These are phyloP conservation scores for Sebastes cheni DNA, from an alignment of 2,797 vertebrate genomes.

Conservation along the genomic window DNA sequence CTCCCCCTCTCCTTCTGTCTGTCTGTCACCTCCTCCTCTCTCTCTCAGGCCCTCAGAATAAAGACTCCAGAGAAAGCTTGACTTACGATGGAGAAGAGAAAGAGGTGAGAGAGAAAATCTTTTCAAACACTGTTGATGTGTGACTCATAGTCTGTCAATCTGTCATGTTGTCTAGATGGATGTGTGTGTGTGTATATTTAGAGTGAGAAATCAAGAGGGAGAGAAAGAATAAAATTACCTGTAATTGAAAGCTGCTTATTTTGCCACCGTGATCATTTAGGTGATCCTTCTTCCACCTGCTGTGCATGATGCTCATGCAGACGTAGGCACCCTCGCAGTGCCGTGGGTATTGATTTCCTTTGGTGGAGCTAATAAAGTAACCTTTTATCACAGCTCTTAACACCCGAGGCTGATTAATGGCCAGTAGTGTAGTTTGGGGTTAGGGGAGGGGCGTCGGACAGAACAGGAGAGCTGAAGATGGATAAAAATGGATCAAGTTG, in stretches of 20 bases:
- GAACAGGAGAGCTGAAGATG: constrained; percentile 29
- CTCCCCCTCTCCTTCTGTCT: constrained; percentile 68
- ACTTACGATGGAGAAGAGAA: constrained; percentile 95
- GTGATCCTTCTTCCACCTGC: constrained; percentile 31
- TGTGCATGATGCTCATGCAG: constrained; percentile 52
- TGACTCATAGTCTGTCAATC: constrained; percentile 52
- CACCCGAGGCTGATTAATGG: constrained; percentile 72
- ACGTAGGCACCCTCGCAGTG: constrained; percentile 44
- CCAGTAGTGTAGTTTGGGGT: constrained; percentile 41
- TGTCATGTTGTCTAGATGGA: constrained; percentile 26
- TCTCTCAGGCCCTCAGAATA: constrained; percentile 88
- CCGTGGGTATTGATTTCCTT: constrained; percentile 78
- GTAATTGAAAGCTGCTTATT: constrained; percentile 22
- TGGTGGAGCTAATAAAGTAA: constrained; percentile 77
- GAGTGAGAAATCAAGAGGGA: neutral
- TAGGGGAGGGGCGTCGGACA: constrained; percentile 14
- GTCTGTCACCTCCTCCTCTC: constrained; percentile 58
- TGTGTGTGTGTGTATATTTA: constrained; percentile 10
- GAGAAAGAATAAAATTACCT: constrained; percentile 20
- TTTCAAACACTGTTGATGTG: constrained; percentile 17
- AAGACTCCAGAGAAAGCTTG: constrained; percentile 93
- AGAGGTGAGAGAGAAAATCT: constrained; percentile 85
- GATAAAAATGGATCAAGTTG: constrained; percentile 46
- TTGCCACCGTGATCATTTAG: neutral
- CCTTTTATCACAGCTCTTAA: constrained; percentile 76